Evolutionary conservation across 2,113 vertebrate genomes (phyloP), one percentile per base, ranked within the genome.

Genomic region (Halichoeres trimaculatus): DNA sequence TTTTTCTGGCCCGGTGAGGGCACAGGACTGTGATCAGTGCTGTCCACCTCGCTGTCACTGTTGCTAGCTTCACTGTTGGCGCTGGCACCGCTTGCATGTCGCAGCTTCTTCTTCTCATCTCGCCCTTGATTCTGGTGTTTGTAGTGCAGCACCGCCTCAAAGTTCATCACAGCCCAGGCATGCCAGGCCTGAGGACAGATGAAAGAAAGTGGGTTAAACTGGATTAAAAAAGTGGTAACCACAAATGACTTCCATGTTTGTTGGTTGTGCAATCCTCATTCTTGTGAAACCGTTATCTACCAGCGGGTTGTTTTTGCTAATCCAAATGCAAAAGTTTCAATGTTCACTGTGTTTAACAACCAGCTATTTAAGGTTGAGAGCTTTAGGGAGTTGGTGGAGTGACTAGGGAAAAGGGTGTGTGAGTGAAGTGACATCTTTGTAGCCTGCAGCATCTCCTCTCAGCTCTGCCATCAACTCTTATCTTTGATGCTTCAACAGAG

Each of bases 151-250:
- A 99, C 98, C 0, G 98, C 97, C 73, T 99, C 98, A 4, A 99
- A 99, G 85, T 99, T 99, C 98, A 99, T 99, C 90, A 99, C 98
- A 0, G 98, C 98, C 97, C 98, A 99, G 0, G 98, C 98, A 0
- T 99, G 98, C 98, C 98, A 99, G 60, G 98, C 98, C 98, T 99
- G 91, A 9, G 4, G 1, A 68, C 0, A 78, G 17, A 76, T n/a
- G 56, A 24, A 22, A 72, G 52, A 61, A 24, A 76, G 20, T n/a
- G 36, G 19, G 26, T 69, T 13, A 77, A 68, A 47, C n/a, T 51
- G 43, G 19, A 52, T 54, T 40, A 38, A 50, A 34, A 1, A 63
- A 51, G 12, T 45, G 56, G 52, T 63, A 11, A 60, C 41, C 62
- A 72, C 22, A 80, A 84, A 77, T 69, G 16, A 69, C 26, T 89